phyloP scores from a whole-genome alignment of 1,140 invertebrate genomes.

The Meloidogyne hapla region DNA sequence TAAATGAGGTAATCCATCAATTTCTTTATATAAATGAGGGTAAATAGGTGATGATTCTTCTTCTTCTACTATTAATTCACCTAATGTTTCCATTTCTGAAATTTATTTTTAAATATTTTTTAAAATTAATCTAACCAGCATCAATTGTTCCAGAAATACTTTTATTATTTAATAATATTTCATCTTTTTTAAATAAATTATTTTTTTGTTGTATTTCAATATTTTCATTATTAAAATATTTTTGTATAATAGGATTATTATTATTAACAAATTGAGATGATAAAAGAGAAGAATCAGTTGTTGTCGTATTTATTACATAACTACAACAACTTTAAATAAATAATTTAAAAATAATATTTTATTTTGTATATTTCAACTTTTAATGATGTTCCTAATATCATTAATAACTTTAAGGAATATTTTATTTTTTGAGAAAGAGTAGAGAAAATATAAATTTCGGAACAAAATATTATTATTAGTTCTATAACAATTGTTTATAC shows the following conservation, averaged over 20 bases:
- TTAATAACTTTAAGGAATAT: too few species aligned
- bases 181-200: too few species aligned
- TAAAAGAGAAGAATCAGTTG: neutral
- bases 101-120: neutral
- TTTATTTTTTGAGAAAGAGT: too few species aligned
- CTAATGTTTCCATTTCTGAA: slow-evolving; percentile 5
- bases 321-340: neutral
- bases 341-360: neutral
- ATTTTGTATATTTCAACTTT: too few species aligned
- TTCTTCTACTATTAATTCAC: neutral
- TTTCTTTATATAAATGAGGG: slow-evolving; percentile 15
- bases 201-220: neutral
- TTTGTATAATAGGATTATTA: neutral
- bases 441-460: too few species aligned
- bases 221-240: neutral
- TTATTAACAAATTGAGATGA: neutral
- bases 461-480: too few species aligned
- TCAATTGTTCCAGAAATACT: neutral
- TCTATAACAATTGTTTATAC: too few species aligned
- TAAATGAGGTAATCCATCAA: neutral
- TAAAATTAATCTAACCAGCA: neutral
- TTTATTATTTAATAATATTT: neutral
- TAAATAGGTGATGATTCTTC: neutral
- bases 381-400: too few species aligned
- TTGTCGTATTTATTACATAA: slow-evolving; percentile 10